These are phyloP conservation scores for Tricholaema leucomelas DNA, from an alignment of 2,113 vertebrate species.

Conservation along the genomic window DNA sequence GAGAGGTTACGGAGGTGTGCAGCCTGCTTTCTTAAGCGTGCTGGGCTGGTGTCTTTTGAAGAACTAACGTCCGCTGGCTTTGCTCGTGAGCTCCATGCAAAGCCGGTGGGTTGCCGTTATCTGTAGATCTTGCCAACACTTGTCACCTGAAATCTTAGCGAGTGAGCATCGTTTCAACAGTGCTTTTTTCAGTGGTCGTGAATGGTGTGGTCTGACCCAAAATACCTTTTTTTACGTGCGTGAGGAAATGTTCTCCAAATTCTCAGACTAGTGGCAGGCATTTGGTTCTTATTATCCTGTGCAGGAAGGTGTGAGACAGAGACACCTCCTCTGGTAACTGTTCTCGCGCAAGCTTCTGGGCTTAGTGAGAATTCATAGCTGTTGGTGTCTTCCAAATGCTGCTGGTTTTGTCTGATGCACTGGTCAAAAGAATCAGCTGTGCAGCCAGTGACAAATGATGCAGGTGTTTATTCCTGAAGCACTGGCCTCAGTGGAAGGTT, in stretches of 20 bases:
- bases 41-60: accelerated
- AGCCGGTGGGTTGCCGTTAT: neutral
- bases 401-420: neutral
- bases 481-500: neutral
- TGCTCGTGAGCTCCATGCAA: neutral
- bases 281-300: neutral
- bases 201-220: neutral
- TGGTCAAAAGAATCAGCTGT: neutral
- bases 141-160: neutral
- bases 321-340: neutral
- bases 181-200: neutral
- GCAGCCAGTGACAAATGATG: neutral
- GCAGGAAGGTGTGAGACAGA: neutral
- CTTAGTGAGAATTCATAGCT: neutral
- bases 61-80: neutral
- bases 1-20: neutral
- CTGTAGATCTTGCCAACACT: neutral
- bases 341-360: neutral
- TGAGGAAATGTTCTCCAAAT: neutral
- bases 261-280: accelerated
- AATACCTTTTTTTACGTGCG: neutral
- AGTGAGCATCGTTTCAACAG: neutral
- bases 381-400: neutral
- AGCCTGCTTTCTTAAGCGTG: neutral
- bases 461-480: neutral